A percentile compares a stretch with the other conserved stretches of the same genome.
Conservation (phyloP, 53 echinoderm and acorn worm species). For the Apostichopus leukothele region DNA sequence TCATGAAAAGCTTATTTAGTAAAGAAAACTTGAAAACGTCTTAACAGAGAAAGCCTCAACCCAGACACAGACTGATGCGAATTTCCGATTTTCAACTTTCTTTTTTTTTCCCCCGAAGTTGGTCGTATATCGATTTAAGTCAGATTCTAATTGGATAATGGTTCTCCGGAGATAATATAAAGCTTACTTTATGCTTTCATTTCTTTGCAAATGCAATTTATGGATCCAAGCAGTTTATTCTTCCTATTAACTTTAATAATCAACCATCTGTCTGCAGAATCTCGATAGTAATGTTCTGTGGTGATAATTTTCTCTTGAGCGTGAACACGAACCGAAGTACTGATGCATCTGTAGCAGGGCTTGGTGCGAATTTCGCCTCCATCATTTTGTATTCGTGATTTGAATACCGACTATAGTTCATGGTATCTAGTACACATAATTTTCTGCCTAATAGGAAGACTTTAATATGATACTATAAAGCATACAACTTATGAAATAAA, state of each 20-base stretch:
- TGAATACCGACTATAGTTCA: no score
- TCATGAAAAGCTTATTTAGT: no score
- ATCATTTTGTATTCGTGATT: no score
- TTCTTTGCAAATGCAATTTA: conserved; percentile 14
- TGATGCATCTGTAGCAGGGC: no score
- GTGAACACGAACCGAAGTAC: not conserved
- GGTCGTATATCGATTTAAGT: not conserved
- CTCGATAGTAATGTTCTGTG: not conserved
- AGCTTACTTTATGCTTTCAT: not conserved
- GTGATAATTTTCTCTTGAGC: not conserved
- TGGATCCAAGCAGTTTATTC: conserved; percentile 4
- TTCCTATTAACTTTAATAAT: conserved; percentile 13
- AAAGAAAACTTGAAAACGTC: no score
- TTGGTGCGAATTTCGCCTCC: no score
- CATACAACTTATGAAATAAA: no score
- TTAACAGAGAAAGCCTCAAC: no score
- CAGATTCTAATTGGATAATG: conserved; percentile 7
- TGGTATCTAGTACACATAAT: no score
- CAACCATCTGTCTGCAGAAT: not conserved
- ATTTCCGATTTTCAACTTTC: not conserved
- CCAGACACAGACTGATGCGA: not conserved
- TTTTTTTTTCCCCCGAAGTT: not conserved
- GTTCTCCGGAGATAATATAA: not conserved
- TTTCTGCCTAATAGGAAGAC: no score
- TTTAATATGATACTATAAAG: no score